Evolutionary conservation across 1,140 invertebrate genomes (phyloP).

Genomic region (Gonioctena quinquepunctata): DNA sequence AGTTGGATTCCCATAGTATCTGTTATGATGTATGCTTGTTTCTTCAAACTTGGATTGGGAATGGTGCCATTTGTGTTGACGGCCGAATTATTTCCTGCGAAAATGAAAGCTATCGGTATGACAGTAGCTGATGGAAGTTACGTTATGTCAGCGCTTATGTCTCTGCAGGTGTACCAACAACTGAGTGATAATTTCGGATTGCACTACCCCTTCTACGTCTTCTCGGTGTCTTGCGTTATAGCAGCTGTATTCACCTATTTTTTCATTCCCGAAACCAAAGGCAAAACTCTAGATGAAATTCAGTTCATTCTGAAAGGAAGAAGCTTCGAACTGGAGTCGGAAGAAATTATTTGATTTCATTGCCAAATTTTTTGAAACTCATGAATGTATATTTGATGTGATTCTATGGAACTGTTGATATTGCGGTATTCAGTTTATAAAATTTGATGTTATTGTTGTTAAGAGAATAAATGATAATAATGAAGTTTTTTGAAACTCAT

Average conservation of each 20-base stretch:
- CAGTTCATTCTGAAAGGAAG: slow-evolving; percentile 54
- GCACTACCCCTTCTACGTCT: slow-evolving; percentile 69
- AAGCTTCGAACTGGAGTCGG: neutral
- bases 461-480: too few relatives aligned
- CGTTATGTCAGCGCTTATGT: slow-evolving; percentile 62
- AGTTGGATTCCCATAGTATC: slow-evolving; percentile 48
- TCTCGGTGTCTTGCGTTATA: slow-evolving; percentile 63
- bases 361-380: too few relatives aligned
- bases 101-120: slow-evolving; percentile 60
- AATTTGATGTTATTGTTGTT: too few relatives aligned
- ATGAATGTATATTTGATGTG: too few relatives aligned
- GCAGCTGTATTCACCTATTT: slow-evolving; percentile 66
- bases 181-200: slow-evolving; percentile 58
- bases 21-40: slow-evolving; percentile 46
- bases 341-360: too few relatives aligned
- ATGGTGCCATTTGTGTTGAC: slow-evolving; percentile 75
- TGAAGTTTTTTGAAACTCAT: too few relatives aligned
- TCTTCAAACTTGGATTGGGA: slow-evolving; percentile 50
- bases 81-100: slow-evolving; percentile 68
- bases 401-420: too few relatives aligned
- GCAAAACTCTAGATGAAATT: slow-evolving; percentile 75
- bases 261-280: slow-evolving; percentile 78
- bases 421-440: too few relatives aligned
- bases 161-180: slow-evolving; percentile 67
- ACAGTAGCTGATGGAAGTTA: slow-evolving; percentile 47